phyloP scores from a whole-genome alignment of 1,140 invertebrate genomes.

The Lordiphosa clarofinis region DNA sequence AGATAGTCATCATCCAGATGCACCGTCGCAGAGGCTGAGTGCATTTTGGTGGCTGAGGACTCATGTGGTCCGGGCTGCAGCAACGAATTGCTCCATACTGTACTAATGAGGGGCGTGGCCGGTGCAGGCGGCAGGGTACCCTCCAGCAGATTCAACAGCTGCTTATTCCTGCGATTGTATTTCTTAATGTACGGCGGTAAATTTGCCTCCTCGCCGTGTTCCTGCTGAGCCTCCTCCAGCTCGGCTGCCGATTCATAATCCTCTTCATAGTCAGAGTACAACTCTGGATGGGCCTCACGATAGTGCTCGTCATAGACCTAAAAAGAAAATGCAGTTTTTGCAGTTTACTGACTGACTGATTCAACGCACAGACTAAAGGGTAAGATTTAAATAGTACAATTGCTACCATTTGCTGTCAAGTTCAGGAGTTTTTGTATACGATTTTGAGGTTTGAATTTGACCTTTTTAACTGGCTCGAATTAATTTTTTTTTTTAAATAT shows the following conservation, averaged over 20 bases:
- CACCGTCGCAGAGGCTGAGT: conserved; percentile 14
- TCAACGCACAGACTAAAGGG: background rate
- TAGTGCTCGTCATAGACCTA: conserved; percentile 64
- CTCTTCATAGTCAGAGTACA: conserved; percentile 62
- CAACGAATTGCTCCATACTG: conserved; percentile 29
- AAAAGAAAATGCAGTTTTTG: background rate
- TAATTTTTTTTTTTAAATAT: too few species aligned
- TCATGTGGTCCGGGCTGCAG: conserved; percentile 43
- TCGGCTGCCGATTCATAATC: conserved; percentile 70
- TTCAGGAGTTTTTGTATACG: too few species aligned
- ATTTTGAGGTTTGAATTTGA: too few species aligned
- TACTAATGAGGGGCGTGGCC: background rate
- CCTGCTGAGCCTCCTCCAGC: conserved; percentile 57
- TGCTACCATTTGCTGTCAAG: too few species aligned
- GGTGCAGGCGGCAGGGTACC: conserved; percentile 57
- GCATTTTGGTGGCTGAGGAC: background rate
- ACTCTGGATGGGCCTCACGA: conserved; percentile 54
- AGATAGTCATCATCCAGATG: conserved; percentile 67
- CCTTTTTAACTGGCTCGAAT: too few species aligned
- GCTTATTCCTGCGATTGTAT: conserved; percentile 71
- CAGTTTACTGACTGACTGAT: background rate
- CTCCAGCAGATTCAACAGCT: conserved; percentile 68
- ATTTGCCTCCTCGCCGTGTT: conserved; percentile 60
- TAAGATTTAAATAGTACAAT: too few species aligned
- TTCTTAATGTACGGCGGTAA: conserved; percentile 76